Conservation (phyloP, 2,888 invertebrate genomes). For the Limnephilus auricula region DNA sequence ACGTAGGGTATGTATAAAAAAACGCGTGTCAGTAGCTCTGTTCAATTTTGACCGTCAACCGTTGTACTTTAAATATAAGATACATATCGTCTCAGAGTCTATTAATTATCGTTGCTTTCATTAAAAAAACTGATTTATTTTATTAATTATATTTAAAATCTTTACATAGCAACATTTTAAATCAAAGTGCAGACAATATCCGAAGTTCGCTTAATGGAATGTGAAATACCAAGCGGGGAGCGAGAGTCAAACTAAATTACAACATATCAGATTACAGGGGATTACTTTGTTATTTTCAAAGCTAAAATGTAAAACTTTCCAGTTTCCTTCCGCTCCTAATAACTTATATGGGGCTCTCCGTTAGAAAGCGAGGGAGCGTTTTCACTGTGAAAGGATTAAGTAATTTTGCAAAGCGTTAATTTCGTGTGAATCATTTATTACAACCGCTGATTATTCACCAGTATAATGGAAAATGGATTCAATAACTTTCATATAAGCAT, state of each 20-base stretch:
- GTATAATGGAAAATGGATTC: neutral
- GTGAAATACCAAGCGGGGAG: neutral
- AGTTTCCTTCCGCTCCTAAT: slow-evolving; percentile 40
- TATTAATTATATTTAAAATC: too few species aligned
- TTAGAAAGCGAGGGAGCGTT: slow-evolving; percentile 2
- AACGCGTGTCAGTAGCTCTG: too few species aligned
- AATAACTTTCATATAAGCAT: neutral
- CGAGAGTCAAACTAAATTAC: neutral
- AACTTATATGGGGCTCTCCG: slow-evolving; percentile 20
- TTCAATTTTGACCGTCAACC: too few species aligned
- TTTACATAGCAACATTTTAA: neutral
- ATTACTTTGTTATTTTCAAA: slow-evolving; percentile 40
- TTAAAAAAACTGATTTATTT: too few species aligned
- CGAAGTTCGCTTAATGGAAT: neutral
- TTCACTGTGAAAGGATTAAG: slow-evolving; percentile 46
- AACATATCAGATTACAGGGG: slow-evolving; percentile 30
- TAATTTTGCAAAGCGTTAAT: slow-evolving; percentile 55
- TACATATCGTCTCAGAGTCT: too few species aligned
- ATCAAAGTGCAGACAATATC: neutral
- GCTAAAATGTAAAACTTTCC: slow-evolving; percentile 46
- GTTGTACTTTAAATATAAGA: too few species aligned
- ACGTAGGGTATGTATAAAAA: too few species aligned
- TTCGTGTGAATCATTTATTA: slow-evolving; percentile 47
- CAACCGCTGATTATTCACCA: neutral
- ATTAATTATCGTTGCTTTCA: too few species aligned